Evolutionary conservation across 2,888 invertebrate species (phyloP).

Genomic region (Cantharis rufa): DNA sequence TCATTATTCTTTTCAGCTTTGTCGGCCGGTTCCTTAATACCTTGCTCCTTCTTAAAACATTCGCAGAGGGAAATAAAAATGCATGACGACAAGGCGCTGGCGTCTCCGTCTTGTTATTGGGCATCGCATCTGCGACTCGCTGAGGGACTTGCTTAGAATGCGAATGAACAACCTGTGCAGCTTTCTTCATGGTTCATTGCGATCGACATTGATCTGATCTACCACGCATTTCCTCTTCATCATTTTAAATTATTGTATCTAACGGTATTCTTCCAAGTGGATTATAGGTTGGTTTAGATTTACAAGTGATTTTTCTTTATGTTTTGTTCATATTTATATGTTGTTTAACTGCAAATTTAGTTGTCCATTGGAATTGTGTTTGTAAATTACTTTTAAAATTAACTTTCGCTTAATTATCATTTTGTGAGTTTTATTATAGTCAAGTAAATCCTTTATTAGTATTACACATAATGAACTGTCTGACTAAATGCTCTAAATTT

Average conservation of each 20-base stretch:
- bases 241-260: slow-evolving; percentile 31
- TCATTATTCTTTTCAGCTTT: slow-evolving; percentile 59
- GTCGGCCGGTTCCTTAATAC: slow-evolving; percentile 55
- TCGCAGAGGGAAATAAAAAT: slow-evolving; percentile 53
- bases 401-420: neutral
- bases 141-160: slow-evolving; percentile 51
- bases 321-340: neutral
- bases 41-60: slow-evolving; percentile 53
- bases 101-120: slow-evolving; percentile 51
- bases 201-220: slow-evolving; percentile 39
- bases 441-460: neutral
- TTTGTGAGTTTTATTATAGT: neutral
- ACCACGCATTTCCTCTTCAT: slow-evolving; percentile 36
- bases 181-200: slow-evolving; percentile 44
- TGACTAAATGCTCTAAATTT: neutral
- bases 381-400: neutral
- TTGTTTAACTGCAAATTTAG: neutral
- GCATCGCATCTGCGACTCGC: slow-evolving; percentile 50
- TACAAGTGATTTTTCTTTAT: slow-evolving; percentile 6
- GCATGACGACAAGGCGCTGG: slow-evolving; percentile 52
- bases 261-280: slow-evolving; percentile 24
- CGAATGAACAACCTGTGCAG: slow-evolving; percentile 50
- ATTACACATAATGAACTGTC: neutral
- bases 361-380: neutral
- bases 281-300: slow-evolving; percentile 22